phyloP scores from a whole-genome alignment of 2,797 vertebrate species.

The Galaxias olidus region DNA sequence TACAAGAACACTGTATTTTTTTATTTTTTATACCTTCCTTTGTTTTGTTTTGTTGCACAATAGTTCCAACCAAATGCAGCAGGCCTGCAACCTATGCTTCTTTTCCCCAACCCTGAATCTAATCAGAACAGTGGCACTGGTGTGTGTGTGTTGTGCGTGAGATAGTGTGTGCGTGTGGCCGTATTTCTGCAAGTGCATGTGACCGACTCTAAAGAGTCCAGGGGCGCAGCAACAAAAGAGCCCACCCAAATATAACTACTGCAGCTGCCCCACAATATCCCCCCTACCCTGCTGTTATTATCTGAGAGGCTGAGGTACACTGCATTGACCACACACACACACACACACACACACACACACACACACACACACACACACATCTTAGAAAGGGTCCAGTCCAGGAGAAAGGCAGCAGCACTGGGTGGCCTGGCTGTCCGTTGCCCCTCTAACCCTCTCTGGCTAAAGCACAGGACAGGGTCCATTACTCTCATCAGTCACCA shows the following conservation, averaged over 20 bases:
- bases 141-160: constrained; percentile 7
- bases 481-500: constrained; percentile 52
- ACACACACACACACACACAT: constrained; percentile 25
- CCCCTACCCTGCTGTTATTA: constrained; percentile 40
- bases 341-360: not conserved
- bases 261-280: constrained; percentile 67
- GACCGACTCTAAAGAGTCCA: constrained; percentile 44
- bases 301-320: constrained; percentile 21
- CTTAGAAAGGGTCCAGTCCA: constrained; percentile 34
- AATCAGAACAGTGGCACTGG: constrained; percentile 13
- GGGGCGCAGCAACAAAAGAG: constrained; percentile 58
- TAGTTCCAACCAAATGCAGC: too few species aligned
- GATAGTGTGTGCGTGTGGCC: not conserved
- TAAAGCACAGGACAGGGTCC: constrained; percentile 28
- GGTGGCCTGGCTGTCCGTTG: constrained; percentile 50
- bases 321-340: constrained; percentile 14
- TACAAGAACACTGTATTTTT: not conserved
- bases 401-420: constrained; percentile 31
- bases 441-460: not conserved
- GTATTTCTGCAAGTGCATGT: not conserved
- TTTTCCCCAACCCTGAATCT: constrained; percentile 5
- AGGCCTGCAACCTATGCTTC: too few species aligned
- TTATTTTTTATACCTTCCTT: constrained; percentile 3
- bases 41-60: not conserved
- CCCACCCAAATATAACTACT: constrained; percentile 73